phyloP scores from a whole-genome alignment of 2,797 vertebrate genomes.

The Spheniscus humboldti region DNA sequence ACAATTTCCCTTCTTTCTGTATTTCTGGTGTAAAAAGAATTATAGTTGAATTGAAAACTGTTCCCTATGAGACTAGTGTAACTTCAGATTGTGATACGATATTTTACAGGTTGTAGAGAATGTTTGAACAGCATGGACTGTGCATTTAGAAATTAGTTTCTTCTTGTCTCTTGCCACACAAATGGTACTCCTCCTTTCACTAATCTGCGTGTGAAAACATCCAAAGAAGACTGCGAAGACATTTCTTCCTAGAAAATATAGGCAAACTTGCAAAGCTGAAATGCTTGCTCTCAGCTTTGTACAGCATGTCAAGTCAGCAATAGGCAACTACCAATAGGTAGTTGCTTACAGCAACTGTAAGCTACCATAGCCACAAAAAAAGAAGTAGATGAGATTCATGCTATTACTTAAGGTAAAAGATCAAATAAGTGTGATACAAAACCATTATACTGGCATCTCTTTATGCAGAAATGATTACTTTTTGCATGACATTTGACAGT shows the following conservation, averaged over 20 bases:
- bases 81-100: neutral
- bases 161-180: neutral
- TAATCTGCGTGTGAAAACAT: neutral
- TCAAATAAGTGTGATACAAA: neutral
- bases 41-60: neutral
- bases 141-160: neutral
- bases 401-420: neutral
- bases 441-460: neutral
- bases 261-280: neutral
- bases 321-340: no score
- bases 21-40: neutral
- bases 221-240: neutral
- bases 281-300: neutral
- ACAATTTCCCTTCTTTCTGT: neutral
- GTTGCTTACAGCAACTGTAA: neutral
- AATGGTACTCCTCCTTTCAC: neutral
- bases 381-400: neutral
- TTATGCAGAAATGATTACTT: neutral
- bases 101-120: neutral
- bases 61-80: neutral
- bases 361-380: neutral
- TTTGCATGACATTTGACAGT: neutral
- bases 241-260: neutral
- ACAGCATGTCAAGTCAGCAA: neutral
- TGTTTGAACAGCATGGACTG: neutral